phyloP scores from a whole-genome alignment of 2,113 vertebrate genomes.

The Epinephelus fuscoguttatus region DNA sequence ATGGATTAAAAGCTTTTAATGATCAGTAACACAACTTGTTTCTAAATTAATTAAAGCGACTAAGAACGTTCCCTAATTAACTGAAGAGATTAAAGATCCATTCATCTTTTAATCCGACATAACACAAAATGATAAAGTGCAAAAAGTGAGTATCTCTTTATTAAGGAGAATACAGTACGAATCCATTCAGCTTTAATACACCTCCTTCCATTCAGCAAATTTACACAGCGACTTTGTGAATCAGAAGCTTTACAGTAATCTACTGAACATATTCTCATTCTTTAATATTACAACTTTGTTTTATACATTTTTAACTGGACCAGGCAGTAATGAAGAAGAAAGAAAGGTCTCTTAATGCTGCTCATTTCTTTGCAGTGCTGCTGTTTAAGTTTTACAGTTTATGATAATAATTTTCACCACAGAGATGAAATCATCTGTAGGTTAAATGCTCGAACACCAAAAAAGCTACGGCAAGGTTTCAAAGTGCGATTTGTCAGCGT shows the following conservation, averaged over 20 bases:
- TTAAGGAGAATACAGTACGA: slow-evolving; percentile 38
- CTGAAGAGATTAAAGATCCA: background rate
- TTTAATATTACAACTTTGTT: background rate
- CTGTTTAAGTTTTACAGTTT: background rate
- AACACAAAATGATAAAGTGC: slow-evolving; percentile 48
- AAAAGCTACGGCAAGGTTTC: slow-evolving; percentile 27
- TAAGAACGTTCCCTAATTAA: background rate
- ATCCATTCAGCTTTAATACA: slow-evolving; percentile 2
- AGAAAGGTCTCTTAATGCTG: background rate
- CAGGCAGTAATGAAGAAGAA: background rate
- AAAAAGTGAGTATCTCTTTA: slow-evolving; percentile 53
- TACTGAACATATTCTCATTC: background rate
- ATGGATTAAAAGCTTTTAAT: background rate
- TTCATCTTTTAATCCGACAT: background rate
- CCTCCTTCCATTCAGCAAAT: background rate
- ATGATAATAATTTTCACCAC: slow-evolving; percentile 8
- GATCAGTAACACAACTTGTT: background rate
- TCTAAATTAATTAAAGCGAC: background rate
- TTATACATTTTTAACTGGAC: background rate
- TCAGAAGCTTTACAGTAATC: background rate
- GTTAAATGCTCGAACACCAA: background rate
- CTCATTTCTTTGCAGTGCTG: background rate
- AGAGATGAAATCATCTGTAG: slow-evolving; percentile 1
- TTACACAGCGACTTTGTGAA: background rate
- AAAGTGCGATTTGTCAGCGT: slow-evolving; percentile 41